A percentile compares a stretch with the other conserved stretches of the same genome.
Conservation (phyloP, 2,888 invertebrate species). For the Corbicula japonica region DNA sequence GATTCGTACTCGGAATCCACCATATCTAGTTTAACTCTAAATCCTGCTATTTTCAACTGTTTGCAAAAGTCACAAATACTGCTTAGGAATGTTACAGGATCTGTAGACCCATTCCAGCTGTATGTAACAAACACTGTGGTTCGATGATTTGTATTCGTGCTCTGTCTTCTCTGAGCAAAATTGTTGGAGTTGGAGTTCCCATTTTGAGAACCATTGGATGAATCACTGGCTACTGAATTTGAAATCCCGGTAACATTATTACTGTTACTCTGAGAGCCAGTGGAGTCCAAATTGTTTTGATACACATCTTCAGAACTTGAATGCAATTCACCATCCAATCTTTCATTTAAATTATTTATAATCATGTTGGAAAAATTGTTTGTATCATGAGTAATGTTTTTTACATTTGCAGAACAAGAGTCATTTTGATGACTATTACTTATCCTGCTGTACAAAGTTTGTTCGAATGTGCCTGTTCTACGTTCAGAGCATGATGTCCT, state of each 20-base stretch:
- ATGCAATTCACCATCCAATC: not conserved
- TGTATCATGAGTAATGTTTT: not conserved
- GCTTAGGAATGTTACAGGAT: slow-evolving; percentile 10
- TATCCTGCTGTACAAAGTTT: not conserved
- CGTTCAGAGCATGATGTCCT: not conserved
- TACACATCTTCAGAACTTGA: not conserved
- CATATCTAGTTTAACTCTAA: slow-evolving; percentile 48
- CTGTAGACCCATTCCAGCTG: slow-evolving; percentile 18
- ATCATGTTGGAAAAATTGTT: too few relatives aligned
- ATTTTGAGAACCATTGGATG: not conserved
- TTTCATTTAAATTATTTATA: too few relatives aligned
- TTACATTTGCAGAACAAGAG: too few relatives aligned
- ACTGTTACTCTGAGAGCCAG: not conserved
- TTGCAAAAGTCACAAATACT: slow-evolving; percentile 13
- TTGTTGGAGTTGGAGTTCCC: not conserved
- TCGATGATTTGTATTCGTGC: not conserved
- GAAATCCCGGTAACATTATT: not conserved
- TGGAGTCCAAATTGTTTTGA: slow-evolving; percentile 1
- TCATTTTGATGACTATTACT: not conserved
- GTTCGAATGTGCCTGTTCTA: not conserved
- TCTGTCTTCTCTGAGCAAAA: not conserved
- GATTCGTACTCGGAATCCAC: slow-evolving; percentile 21
- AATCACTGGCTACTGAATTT: slow-evolving; percentile 1
- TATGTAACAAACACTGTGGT: slow-evolving; percentile 38
- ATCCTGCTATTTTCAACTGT: slow-evolving; percentile 11